Evolutionary conservation across 2,113 vertebrate species (phyloP).

Genomic region (Myxocyprinus asiaticus): DNA sequence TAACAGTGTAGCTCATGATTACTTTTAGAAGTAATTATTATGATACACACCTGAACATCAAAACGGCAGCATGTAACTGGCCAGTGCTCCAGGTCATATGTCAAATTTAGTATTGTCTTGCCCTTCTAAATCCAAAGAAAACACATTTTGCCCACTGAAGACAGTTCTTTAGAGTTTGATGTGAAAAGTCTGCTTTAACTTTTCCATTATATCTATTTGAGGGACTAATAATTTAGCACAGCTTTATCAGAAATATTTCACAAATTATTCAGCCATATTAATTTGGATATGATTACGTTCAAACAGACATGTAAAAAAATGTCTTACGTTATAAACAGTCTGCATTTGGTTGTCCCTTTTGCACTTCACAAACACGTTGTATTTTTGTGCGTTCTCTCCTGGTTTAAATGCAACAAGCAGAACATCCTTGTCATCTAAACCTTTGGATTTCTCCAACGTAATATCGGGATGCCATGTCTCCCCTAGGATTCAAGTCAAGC

Average conservation of each 20-base stretch:
- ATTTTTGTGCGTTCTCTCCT: constrained; percentile 54
- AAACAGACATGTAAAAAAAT: background rate
- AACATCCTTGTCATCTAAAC: background rate
- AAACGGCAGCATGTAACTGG: constrained; percentile 66
- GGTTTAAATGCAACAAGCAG: constrained; percentile 64
- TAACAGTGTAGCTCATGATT: background rate
- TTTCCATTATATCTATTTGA: too few species aligned
- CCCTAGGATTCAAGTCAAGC: constrained; percentile 56
- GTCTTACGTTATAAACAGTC: constrained; percentile 42
- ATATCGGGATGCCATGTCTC: constrained; percentile 71
- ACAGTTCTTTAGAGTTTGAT: too few species aligned
- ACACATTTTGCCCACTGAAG: background rate
- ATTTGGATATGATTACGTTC: background rate
- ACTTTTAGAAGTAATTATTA: background rate
- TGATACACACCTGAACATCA: constrained; percentile 58
- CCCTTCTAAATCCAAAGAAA: constrained; percentile 52
- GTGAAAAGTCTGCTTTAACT: background rate
- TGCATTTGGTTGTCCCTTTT: rapidly evolving
- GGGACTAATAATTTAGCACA: too few species aligned
- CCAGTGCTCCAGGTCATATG: constrained; percentile 63
- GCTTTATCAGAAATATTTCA: background rate
- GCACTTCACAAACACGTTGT: constrained; percentile 60
- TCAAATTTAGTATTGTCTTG: constrained; percentile 49
- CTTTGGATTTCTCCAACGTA: constrained; percentile 14
- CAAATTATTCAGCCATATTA: background rate